phyloP scores from a whole-genome alignment of 2,888 invertebrate species.

The Rhorus exstirpatorius region DNA sequence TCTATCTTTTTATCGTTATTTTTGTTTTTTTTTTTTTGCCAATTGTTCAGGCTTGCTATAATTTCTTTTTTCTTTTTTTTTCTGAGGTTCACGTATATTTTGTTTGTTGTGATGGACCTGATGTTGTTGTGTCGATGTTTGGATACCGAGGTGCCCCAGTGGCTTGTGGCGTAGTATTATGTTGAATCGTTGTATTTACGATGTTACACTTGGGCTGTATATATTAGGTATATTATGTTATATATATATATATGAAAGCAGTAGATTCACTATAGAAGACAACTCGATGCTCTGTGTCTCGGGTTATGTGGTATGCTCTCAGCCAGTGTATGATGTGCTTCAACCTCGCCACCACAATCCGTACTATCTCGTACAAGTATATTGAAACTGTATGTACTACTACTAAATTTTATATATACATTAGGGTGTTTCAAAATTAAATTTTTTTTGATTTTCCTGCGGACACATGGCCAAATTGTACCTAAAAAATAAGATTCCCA shows the following conservation, averaged over 20 bases:
- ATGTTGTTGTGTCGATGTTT: conserved; percentile 52
- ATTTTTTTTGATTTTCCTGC: too few relatives aligned
- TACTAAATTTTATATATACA: too few relatives aligned
- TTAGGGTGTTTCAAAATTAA: too few relatives aligned
- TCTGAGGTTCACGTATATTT: conserved; percentile 69
- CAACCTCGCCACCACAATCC: background rate
- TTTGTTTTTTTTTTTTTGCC: background rate
- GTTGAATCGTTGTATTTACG: conserved; percentile 26
- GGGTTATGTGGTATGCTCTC: conserved; percentile 19
- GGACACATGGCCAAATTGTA: too few relatives aligned
- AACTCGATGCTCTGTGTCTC: conserved; percentile 18
- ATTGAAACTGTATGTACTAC: too few relatives aligned
- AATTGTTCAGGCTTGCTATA: background rate
- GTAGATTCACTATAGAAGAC: conserved; percentile 31
- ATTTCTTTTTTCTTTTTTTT: conserved; percentile 54
- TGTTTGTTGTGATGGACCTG: conserved; percentile 53
- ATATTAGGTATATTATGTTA: conserved; percentile 3
- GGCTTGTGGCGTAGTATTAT: conserved; percentile 12
- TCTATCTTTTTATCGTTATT: background rate
- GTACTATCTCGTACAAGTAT: background rate
- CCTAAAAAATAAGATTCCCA: too few relatives aligned
- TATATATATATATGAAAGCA: background rate
- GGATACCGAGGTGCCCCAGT: conserved; percentile 10
- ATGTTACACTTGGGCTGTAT: conserved; percentile 28
- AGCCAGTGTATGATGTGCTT: conserved; percentile 28